Evolutionary conservation across 2,888 invertebrate species (phyloP).

Genomic region (Ochropleura leucogaster): DNA sequence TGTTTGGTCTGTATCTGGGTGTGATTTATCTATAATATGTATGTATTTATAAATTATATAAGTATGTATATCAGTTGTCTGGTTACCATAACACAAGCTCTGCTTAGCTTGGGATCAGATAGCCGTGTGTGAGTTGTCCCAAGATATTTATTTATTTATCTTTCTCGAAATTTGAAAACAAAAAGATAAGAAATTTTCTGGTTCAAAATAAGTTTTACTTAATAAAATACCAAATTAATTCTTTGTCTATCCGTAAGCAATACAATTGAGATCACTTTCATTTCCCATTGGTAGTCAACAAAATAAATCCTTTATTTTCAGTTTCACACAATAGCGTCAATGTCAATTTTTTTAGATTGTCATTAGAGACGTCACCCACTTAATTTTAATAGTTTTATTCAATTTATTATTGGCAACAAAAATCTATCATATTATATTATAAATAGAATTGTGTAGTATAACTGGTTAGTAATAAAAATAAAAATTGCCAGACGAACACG

Average conservation of each 20-base stretch:
- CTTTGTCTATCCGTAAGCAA: not conserved
- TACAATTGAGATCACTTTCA: not conserved
- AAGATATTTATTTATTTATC: too few species aligned
- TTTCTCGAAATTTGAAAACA: not conserved
- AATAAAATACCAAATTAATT: not conserved
- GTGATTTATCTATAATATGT: too few species aligned
- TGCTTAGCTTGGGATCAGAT: too few species aligned
- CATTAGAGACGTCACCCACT: conserved; percentile 2
- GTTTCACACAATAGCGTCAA: conserved; percentile 16
- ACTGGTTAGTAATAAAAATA: conserved; percentile 29
- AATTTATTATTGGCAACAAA: conserved; percentile 18
- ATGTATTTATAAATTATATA: too few species aligned
- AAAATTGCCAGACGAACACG: conserved; percentile 14
- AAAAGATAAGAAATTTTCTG: not conserved
- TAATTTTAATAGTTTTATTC: not conserved
- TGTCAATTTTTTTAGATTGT: conserved; percentile 21
- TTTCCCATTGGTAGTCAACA: conserved; percentile 14
- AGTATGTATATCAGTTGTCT: too few species aligned
- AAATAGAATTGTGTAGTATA: conserved; percentile 9
- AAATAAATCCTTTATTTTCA: conserved; percentile 9
- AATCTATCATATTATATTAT: not conserved
- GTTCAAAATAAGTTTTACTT: not conserved
- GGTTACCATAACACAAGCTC: too few species aligned
- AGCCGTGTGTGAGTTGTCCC: too few species aligned
- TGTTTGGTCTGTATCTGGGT: too few species aligned